Conservation (phyloP, 2,113 vertebrate species). For the Eclectus roratus region DNA sequence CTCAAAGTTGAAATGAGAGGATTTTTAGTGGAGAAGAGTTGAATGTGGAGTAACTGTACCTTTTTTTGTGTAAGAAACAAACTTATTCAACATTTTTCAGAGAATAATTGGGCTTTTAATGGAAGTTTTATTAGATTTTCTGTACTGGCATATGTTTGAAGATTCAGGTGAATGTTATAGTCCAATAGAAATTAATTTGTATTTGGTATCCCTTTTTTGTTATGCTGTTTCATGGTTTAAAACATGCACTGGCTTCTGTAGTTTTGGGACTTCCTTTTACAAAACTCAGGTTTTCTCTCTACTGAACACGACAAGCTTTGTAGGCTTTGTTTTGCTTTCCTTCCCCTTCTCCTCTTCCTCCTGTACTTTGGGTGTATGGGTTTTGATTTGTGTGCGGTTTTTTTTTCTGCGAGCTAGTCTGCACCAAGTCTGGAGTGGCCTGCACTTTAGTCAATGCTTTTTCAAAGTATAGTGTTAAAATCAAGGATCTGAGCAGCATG, state of each 20-base stretch:
- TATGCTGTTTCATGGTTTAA: not conserved
- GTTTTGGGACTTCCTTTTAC: not conserved
- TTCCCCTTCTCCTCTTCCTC: not conserved
- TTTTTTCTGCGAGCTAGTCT: not conserved
- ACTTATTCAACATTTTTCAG: not conserved
- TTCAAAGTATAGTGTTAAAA: not conserved
- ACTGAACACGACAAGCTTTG: not conserved
- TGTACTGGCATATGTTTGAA: not conserved
- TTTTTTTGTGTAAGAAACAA: not conserved
- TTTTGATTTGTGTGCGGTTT: not conserved
- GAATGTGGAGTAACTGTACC: not conserved
- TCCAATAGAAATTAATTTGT: not conserved
- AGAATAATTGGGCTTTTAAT: not conserved
- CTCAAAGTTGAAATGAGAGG: not conserved
- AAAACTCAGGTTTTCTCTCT: constrained; percentile 5
- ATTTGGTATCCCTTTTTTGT: not conserved
- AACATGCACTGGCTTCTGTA: not conserved
- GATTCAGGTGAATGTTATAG: not conserved
- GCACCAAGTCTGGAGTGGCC: not conserved
- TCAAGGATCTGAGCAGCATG: not conserved
- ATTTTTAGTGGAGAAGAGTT: not conserved
- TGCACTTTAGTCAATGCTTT: not conserved
- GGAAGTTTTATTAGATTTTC: not conserved
- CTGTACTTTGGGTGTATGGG: not conserved
- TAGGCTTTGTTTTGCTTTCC: constrained; percentile 1